phyloP scores from a whole-genome alignment of 1,140 invertebrate genomes.

The Leptonema lineaticorne region DNA sequence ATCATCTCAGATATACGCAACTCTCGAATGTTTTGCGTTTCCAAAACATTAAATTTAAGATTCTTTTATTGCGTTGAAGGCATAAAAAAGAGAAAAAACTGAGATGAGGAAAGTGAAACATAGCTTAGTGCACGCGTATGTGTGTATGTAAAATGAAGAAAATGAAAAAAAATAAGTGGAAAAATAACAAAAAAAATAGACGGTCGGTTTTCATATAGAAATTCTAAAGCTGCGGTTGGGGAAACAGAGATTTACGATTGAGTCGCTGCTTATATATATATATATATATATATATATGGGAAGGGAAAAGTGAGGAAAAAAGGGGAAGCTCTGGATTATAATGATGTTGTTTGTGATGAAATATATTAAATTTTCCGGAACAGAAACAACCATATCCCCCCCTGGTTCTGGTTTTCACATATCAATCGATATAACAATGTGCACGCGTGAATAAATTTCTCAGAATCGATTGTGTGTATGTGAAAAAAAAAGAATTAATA shows the following conservation, averaged over 20 bases:
- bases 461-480: too few relatives aligned
- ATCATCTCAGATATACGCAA: conserved; percentile 17
- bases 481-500: too few relatives aligned
- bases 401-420: too few relatives aligned
- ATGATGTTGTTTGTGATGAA: conserved; percentile 33
- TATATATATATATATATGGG: too few relatives aligned
- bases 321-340: conserved; percentile 19
- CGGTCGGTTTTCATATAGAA: not conserved
- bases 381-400: not conserved
- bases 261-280: not conserved
- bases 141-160: not conserved
- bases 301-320: not conserved
- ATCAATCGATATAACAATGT: conserved; percentile 28
- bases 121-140: not conserved
- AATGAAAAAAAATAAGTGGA: conserved; percentile 2
- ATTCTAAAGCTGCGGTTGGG: conserved; percentile 7
- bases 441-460: conserved; percentile 21
- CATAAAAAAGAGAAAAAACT: conserved; percentile 21
- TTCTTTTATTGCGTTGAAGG: conserved; percentile 29
- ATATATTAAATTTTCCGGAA: conserved; percentile 31
- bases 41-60: conserved; percentile 32
- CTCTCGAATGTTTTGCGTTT: conserved; percentile 29
- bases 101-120: conserved; percentile 6
- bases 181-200: not conserved
- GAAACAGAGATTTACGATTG: conserved; percentile 32